Evolutionary conservation across 2,113 vertebrate species (phyloP).

Genomic region (Neomonachus schauinslandi): DNA sequence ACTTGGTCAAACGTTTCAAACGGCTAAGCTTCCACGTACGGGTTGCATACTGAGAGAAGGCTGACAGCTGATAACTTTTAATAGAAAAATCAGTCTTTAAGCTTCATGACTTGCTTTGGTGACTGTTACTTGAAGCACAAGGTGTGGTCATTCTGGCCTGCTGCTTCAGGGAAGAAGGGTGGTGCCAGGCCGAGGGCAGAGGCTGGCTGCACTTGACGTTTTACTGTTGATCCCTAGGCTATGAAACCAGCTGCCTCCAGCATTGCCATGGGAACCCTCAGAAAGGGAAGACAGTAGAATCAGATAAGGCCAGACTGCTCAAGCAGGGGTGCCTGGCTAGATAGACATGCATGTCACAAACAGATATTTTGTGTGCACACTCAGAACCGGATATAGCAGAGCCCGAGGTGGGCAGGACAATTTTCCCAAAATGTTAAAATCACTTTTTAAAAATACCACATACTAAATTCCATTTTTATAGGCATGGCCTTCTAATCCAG

Average conservation of each 20-base stretch:
- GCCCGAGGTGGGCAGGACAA: background rate
- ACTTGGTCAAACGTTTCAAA: background rate
- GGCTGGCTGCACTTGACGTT: background rate
- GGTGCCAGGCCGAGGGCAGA: background rate
- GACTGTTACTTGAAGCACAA: background rate
- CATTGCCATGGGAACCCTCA: background rate
- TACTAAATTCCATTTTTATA: background rate
- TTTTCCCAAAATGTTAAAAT: background rate
- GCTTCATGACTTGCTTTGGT: background rate
- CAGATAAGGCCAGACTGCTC: background rate
- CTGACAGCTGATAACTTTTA: background rate
- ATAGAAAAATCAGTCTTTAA: background rate
- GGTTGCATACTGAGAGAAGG: background rate
- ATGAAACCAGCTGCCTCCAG: background rate
- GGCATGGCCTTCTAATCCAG: background rate
- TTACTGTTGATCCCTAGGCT: background rate
- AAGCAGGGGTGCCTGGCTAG: background rate
- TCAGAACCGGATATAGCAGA: background rate
- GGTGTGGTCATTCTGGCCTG: background rate
- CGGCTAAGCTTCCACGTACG: background rate
- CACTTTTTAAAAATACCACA: background rate
- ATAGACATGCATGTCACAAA: background rate
- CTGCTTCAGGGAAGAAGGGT: background rate
- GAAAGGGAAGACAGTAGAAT: background rate
- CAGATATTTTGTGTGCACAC: rapidly evolving